Conservation (phyloP, 1,140 invertebrate species). For the Drosophila sproati region DNA sequence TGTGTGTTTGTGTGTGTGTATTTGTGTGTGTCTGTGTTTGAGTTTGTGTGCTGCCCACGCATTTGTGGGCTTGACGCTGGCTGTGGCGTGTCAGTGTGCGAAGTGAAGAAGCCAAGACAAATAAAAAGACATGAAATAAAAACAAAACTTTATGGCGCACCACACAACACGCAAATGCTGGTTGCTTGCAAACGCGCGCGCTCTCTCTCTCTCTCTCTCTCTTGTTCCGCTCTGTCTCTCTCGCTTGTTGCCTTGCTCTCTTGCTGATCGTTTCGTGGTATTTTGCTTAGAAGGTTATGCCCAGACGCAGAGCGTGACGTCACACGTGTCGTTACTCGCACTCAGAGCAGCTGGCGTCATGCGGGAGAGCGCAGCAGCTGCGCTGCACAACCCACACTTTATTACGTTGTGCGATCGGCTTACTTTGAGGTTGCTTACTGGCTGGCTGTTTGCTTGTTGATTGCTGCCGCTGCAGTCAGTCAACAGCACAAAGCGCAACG, state of each 20-base stretch:
- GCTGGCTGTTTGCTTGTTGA: slow-evolving; percentile 29
- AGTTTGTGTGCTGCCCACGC: slow-evolving; percentile 32
- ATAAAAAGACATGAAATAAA: slow-evolving; percentile 59
- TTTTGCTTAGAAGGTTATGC: slow-evolving; percentile 3
- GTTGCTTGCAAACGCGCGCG: slow-evolving; percentile 27
- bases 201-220: slow-evolving; percentile 2
- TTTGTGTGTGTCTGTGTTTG: slow-evolving; percentile 7
- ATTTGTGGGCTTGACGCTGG: slow-evolving; percentile 27
- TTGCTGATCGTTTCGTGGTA: neutral
- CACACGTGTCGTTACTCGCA: slow-evolving; percentile 1
- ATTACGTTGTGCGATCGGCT: slow-evolving; percentile 33
- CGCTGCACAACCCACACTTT: slow-evolving; percentile 1
- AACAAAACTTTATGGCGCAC: slow-evolving; percentile 53
- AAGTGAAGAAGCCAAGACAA: slow-evolving; percentile 64
- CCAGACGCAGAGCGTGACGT: neutral
- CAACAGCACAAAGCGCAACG: slow-evolving; percentile 67
- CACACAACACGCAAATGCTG: slow-evolving; percentile 27
- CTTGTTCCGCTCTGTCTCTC: neutral
- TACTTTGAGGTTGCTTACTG: slow-evolving; percentile 33
- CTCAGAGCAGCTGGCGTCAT: slow-evolving; percentile 18
- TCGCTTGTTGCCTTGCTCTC: neutral
- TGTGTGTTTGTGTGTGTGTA: slow-evolving; percentile 13
- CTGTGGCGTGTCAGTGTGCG: slow-evolving; percentile 21
- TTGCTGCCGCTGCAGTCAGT: slow-evolving; percentile 69
- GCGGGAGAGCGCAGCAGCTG: neutral